Base-by-base conservation (phyloP, 1,140 invertebrate species). In the Hormaphis cornu region DNA sequence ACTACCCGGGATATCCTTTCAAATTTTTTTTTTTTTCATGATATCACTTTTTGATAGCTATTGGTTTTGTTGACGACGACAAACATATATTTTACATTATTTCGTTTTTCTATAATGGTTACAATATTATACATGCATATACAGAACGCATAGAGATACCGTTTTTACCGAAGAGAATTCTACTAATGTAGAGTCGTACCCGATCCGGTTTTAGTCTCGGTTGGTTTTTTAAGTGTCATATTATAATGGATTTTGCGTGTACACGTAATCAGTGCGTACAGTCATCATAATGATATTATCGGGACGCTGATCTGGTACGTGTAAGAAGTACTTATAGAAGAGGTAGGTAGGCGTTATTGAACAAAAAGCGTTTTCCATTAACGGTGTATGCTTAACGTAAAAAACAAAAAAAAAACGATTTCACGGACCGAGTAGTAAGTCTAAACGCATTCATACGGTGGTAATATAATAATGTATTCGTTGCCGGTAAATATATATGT, bases 201-300 rank as follows among this genome's bases (percentile, higher is more conserved):
- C 22, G 40, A 58, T 58, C 54, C 35, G 35, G 54, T 58, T 58
- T 58, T 58, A 18, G n/a, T 58, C n/a, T n/a, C 20, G 16, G 54
- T 37, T 37, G 16, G 35, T 58, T 24, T 40, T 40, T 40, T 40
- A 24, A 58, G 33, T 40, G 14, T 40, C 22, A 24, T 24, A 40
- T n/a, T n/a, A n/a, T 58, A 58, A 58, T 58, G 54, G 54, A 58
- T 58, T 58, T 58, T 58, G 54, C 54, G 7, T 58, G 54, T 58
- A 58, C 35, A 37, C 33, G 1, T 58, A 6, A n/a, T n/a, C n/a
- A n/a, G n/a, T n/a, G 30, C 16, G 9, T 20, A 2, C 9, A 9
- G 35, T 24, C 12, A 3, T 58, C 28, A 24, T 24, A 24, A 4
- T 33, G 30, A 33, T 33, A 4, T 4, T 6, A 58, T 40, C 28